These are phyloP conservation scores for Antechinus stuartii DNA, from an alignment of 2,113 vertebrate species.

Conservation along the genomic window DNA sequence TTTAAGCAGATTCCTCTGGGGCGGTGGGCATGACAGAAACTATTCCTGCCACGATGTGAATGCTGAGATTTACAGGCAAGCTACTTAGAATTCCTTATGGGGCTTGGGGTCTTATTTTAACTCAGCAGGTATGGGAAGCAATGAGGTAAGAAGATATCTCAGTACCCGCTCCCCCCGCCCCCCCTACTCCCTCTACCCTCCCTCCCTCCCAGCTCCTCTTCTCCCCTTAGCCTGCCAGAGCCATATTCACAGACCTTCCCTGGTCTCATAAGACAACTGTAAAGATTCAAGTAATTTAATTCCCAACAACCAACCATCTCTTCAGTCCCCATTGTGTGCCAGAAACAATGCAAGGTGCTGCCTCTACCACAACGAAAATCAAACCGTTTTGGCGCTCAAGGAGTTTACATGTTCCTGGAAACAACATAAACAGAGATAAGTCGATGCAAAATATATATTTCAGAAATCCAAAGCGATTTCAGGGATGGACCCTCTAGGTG, in stretches of 20 bases:
- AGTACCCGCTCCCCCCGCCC: not conserved
- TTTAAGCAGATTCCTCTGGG: conserved; percentile 54
- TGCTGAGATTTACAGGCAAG: conserved; percentile 53
- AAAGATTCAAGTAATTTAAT: not conserved
- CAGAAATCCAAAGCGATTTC: not conserved
- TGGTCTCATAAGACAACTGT: not conserved
- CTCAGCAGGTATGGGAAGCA: conserved; percentile 7
- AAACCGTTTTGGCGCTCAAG: not conserved
- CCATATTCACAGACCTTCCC: conserved; percentile 39
- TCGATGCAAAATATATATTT: not conserved
- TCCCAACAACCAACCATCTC: not conserved
- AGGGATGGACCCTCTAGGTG: not conserved
- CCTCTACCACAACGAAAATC: not conserved
- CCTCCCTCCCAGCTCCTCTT: not conserved
- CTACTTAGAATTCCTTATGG: conserved; percentile 53
- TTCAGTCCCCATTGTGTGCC: not conserved
- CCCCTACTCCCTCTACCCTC: not conserved
- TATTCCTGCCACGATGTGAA: conserved; percentile 35
- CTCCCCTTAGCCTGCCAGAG: conserved; percentile 15
- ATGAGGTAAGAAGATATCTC: conserved; percentile 48
- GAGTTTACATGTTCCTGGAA: not conserved
- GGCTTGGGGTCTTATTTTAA: conserved; percentile 41
- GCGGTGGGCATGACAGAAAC: conserved; percentile 16
- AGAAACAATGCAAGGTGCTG: not conserved
- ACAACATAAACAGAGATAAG: not conserved